Base-by-base conservation (phyloP, 53 echinoderm and acorn worm genomes). In the Holothuria leucospilota region DNA sequence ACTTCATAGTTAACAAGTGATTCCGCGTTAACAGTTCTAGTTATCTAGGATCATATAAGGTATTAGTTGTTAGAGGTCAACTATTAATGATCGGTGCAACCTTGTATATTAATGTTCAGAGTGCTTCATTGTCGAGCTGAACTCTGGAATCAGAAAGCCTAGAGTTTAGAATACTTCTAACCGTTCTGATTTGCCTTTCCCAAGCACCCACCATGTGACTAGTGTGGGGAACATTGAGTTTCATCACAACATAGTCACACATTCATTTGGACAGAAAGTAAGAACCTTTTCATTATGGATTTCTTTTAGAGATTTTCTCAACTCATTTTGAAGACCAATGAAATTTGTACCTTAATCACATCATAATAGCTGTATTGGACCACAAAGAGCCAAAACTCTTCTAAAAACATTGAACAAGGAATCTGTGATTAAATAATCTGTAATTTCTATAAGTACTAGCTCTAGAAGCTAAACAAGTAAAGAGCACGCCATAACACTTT, bases 131-230 rank as follows among this genome's bases (percentile, higher is more conserved):
- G 23, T 90, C 82, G 4, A 92, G 67, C 42, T 86, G 81, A 65
- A 84, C 78, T 52, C 74, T 81, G 39, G 69, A 83, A 82, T 73
- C 75, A 20, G 71, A 82, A 18, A 86, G 27, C 10, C 80, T 82
- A 79, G 77, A 75, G 67, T 62, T 89, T 41, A 92, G 75, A 29
- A 89, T 68, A 41, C 59, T 87, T 68, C 88, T 11, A 1, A 81
- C n/a, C 5, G 88, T 88, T 34, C 91, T 64, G 61, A 90, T 93
- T 51, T 88, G 85, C 16, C 94, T 52, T 61, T 94, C 94, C 94
- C 89, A 94, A 7, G 89, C 94, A 27, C 91, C 94, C 21, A 91
- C 94, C 2, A 84, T 77, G 60, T 94, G 94, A 62, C 89, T 94
- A 49, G 89, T 70, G 29, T 73, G 60, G 11, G 94, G 94, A 34